Evolutionary conservation across 2,888 invertebrate species (phyloP), one percentile per base, ranked within the genome.

Genomic region (Pheosia tremula): DNA sequence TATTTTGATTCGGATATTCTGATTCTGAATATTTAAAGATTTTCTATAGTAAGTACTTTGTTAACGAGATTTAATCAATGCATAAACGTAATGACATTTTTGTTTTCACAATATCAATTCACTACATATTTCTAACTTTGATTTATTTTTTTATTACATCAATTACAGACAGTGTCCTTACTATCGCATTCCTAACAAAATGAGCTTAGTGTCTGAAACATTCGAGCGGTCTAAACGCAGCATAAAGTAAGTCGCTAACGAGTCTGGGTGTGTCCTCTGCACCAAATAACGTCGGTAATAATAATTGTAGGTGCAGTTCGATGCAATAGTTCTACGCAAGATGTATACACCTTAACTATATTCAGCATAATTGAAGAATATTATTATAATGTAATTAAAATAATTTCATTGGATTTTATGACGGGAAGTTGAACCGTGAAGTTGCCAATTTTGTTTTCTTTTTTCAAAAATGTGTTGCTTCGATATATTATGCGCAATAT

Each of bases 221-320:
- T 70, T 74, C 69, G 61, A 77, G 65, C 69, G 59, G 76, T 82
- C 77, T 76, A 79, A 90, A 87, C 88, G 86, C 78, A 79, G 90
- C 91, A 87, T 81, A 81, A 87, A 83, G 86, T 87, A 85, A 87
- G 84, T 83, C 83, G 82, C 86, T 90, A 91, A 91, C 91, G 86
- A 90, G 89, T 88, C 83, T 88, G 89, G 91, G 92, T 89, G 92
- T 91, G 91, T 91, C 89, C 85, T 80, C 79, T 88, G 90, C 84
- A 90, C 91, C 89, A 89, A 88, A 91, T 90, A 89, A 85, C 86
- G 81, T 80, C 66, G 79, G 82, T 83, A 80, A 85, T 86, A 86
- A 90, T 90, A 89, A 91, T 90, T 89, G 87, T 87, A 77, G 88
- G 88, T 86, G 90, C 88, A 91, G 88, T 87, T 86, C 85, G 82